Evolutionary conservation across 2,797 vertebrate species (phyloP).

Genomic region (Semotilus atromaculatus): DNA sequence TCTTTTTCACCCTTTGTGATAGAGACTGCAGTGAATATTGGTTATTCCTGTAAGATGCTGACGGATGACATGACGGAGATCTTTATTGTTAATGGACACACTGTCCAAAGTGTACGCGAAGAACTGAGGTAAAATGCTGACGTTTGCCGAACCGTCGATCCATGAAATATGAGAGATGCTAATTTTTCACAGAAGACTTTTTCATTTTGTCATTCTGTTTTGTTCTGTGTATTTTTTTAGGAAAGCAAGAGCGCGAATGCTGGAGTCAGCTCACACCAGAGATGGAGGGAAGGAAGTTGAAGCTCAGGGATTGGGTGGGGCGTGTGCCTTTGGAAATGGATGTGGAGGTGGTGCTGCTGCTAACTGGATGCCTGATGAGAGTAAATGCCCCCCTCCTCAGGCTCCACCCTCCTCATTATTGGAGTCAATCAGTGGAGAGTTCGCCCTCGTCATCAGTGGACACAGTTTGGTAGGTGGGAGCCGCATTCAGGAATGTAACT

Average conservation of each 20-base stretch:
- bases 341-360: constrained; percentile 54
- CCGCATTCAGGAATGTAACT: not conserved
- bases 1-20: constrained; percentile 15
- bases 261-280: constrained; percentile 72
- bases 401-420: constrained; percentile 74
- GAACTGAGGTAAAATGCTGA: constrained; percentile 81
- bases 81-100: constrained; percentile 88
- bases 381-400: constrained; percentile 46
- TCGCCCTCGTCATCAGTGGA: constrained; percentile 89
- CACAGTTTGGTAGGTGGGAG: constrained; percentile 87
- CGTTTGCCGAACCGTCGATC: constrained; percentile 25
- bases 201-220: not conserved
- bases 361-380: constrained; percentile 67
- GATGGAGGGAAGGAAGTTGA: constrained; percentile 70
- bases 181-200: not conserved
- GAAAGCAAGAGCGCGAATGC: constrained; percentile 87
- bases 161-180: not conserved
- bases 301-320: constrained; percentile 66
- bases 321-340: constrained; percentile 66
- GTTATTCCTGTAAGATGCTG: constrained; percentile 97
- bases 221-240: constrained; percentile 67
- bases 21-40: constrained; percentile 95
- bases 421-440: constrained; percentile 91
- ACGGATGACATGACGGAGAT: constrained; percentile 91
- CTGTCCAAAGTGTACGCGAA: constrained; percentile 89